These are phyloP conservation scores for Cassiopea xamachana DNA, from an alignment of 30 jellyfish, hydroid and myxozoan species.

Conservation along the genomic window DNA sequence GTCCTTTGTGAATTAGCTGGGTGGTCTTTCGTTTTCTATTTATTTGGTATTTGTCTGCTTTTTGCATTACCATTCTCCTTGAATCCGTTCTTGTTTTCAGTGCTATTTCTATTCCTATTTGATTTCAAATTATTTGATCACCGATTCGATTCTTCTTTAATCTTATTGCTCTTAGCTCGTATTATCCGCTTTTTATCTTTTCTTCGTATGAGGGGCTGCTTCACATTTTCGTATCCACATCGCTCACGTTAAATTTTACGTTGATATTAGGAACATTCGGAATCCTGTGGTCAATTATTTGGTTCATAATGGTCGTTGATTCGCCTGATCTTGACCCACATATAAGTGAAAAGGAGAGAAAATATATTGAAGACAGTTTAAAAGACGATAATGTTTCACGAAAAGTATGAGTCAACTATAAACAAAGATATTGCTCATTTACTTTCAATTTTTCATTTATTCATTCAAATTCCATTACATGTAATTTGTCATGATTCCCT, in stretches of 20 bases:
- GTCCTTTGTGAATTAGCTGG: conserved; percentile 94
- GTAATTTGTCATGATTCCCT: too few relatives aligned
- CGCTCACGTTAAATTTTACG: too few relatives aligned
- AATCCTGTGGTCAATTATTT: conserved; percentile 83
- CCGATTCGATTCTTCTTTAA: too few relatives aligned
- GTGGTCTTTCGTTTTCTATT: conserved; percentile 94
- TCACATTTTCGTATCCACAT: too few relatives aligned
- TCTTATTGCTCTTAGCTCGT: too few relatives aligned
- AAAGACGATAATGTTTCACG: conserved; percentile 79
- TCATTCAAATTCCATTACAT: background rate
- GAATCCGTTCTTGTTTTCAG: too few relatives aligned
- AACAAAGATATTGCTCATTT: background rate
- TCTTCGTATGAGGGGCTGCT: too few relatives aligned
- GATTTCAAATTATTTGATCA: too few relatives aligned
- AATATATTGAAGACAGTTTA: conserved; percentile 81
- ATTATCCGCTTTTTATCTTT: too few relatives aligned
- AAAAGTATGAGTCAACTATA: conserved; percentile 27
- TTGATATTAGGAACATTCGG: conserved; percentile 76
- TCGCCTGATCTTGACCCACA: conserved; percentile 84
- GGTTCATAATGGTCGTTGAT: conserved; percentile 86
- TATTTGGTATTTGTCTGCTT: conserved; percentile 67
- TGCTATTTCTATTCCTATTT: too few relatives aligned
- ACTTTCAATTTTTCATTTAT: background rate
- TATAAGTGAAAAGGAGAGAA: conserved; percentile 75
- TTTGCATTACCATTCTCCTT: too few relatives aligned